Base-by-base conservation (phyloP, 1,140 invertebrate species). In the Pantala flavescens region DNA sequence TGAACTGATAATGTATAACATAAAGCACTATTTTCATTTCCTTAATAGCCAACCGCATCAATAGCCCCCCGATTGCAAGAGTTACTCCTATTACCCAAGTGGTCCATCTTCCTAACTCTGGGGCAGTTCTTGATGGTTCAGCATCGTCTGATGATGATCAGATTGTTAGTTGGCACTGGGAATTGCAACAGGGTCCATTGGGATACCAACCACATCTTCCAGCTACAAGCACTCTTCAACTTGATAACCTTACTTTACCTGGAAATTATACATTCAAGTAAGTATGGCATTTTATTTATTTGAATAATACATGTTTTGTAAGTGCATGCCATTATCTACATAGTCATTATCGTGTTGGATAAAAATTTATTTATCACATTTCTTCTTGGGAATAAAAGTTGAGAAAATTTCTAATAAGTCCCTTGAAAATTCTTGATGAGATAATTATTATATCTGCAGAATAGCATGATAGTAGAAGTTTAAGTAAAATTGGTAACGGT, bases 201-300 rank as follows among this genome's bases (percentile, higher is more conserved):
- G 91, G 92, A 63, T 96, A 95, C 83, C 89, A 94, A 79, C 90
- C 91, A 0, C 87, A 89, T 75, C 82, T 94, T 36, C 86, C 90
- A 70, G 90, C 93, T 76, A 90, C 89, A 0, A 90, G 92, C n/a
- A 95, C 94, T 1, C 83, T 96, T 23, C 91, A 93, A 77, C 81
- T 98, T 19, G 90, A 91, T 74, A 92, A 95, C 83, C 84, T 94
- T 3, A 88, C 86, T 63, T 88, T 91, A 72, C 91, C 95, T 9
- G 96, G 96, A 74, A 94, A 95, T 83, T 98, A 98, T 79, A 94
- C 91, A 0, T 96, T 98, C 80, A 94, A 94, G 88, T 89, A 79
- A 81, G 82, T 80, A 75, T 36, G 28, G 9, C 2, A 36, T 36
- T 36, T n/a, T n/a, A n/a, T n/a, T n/a, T n/a, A n/a, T n/a, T n/a